Evolutionary conservation across 2,797 vertebrate genomes (phyloP).

Genomic region (Brachymystax lenok): DNA sequence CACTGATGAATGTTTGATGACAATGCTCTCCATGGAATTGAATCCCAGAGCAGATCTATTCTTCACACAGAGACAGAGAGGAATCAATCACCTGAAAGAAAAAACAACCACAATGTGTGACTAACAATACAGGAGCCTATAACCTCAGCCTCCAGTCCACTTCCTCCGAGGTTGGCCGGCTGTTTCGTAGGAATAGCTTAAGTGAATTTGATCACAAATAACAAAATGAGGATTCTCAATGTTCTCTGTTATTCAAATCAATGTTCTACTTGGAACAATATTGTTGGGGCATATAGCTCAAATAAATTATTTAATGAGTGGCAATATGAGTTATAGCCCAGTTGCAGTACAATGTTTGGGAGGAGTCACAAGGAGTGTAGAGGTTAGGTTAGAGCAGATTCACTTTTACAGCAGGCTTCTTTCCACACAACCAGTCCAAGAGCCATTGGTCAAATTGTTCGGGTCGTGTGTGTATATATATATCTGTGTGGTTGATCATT

Average conservation of each 20-base stretch:
- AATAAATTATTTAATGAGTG: neutral
- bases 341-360: too few species aligned
- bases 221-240: too few species aligned
- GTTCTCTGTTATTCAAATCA: neutral
- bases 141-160: neutral
- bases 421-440: too few species aligned
- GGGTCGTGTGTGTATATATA: too few species aligned
- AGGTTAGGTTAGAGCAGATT: neutral
- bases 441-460: too few species aligned
- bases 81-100: neutral
- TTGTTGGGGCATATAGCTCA: neutral
- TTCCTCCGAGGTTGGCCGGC: neutral
- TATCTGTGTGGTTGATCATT: too few species aligned
- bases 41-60: constrained; percentile 15
- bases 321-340: too few species aligned
- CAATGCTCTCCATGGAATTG: constrained; percentile 9
- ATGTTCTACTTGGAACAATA: neutral
- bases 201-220: neutral
- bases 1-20: constrained; percentile 26
- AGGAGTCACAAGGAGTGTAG: too few species aligned
- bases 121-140: too few species aligned
- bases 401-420: too few species aligned
- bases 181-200: neutral
- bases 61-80: neutral
- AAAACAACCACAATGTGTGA: neutral